phyloP scores from a whole-genome alignment of 2,888 invertebrate genomes.

The Leptura quadrifasciata region DNA sequence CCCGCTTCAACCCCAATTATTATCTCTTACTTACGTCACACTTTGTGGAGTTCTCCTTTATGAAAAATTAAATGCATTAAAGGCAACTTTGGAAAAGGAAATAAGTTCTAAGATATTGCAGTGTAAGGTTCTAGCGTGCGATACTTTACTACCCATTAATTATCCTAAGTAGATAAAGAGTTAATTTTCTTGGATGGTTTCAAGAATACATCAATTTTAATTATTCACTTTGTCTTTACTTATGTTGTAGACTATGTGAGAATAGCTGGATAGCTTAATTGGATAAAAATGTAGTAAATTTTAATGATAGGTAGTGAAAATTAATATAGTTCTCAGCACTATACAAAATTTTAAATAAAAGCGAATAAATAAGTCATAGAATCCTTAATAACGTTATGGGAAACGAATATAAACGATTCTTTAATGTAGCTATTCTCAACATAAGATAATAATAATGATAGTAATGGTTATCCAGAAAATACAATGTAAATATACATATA shows the following conservation, averaged over 20 bases:
- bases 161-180: neutral
- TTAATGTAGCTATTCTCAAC: too few species aligned
- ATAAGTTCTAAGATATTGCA: slow-evolving; percentile 17
- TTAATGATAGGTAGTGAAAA: neutral
- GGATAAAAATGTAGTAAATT: neutral
- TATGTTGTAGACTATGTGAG: neutral
- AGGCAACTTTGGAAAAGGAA: slow-evolving; percentile 41
- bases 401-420: too few species aligned
- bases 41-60: slow-evolving; percentile 32
- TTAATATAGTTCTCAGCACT: too few species aligned
- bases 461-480: too few species aligned
- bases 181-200: neutral
- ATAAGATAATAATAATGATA: too few species aligned
- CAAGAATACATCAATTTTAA: neutral
- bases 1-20: slow-evolving; percentile 61
- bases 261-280: neutral
- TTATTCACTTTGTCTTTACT: neutral
- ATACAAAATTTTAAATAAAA: too few species aligned
- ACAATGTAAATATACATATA: too few species aligned
- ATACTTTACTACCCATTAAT: neutral
- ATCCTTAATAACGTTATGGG: too few species aligned
- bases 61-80: slow-evolving; percentile 53
- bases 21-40: slow-evolving; percentile 53
- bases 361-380: too few species aligned
- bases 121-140: neutral